A percentile compares a stretch with the other conserved stretches of the same genome.
These are phyloP conservation scores for Sebastes itinus DNA, from an alignment of 2,797 vertebrate genomes.

Conservation along the genomic window DNA sequence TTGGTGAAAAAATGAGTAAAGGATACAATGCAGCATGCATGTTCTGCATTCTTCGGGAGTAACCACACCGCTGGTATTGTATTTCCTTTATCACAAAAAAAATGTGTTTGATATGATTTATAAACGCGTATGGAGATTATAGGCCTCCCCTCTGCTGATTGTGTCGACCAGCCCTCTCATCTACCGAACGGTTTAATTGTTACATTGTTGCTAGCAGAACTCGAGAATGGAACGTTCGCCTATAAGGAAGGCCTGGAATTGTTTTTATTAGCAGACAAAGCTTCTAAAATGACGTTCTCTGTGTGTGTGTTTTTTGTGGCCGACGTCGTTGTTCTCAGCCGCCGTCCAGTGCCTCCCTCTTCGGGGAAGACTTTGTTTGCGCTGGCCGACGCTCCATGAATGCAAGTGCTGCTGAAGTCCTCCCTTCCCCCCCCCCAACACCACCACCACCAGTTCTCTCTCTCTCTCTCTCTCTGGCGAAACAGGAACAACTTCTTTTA, in stretches of 20 bases:
- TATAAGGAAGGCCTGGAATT: slow-evolving; percentile 38
- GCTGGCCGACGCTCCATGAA: slow-evolving; percentile 84
- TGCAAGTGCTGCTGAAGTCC: slow-evolving; percentile 79
- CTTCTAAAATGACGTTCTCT: not conserved
- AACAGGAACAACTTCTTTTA: slow-evolving; percentile 87
- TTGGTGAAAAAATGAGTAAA: slow-evolving; percentile 80
- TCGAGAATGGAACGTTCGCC: slow-evolving; percentile 65
- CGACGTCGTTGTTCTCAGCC: slow-evolving; percentile 71
- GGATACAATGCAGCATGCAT: slow-evolving; percentile 81
- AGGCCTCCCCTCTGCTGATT: slow-evolving; percentile 75
- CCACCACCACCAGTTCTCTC: slow-evolving; percentile 42
- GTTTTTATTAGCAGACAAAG: slow-evolving; percentile 52
- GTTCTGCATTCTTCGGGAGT: slow-evolving; percentile 77
- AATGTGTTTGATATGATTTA: slow-evolving; percentile 65
- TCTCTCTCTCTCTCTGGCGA: slow-evolving; percentile 63
- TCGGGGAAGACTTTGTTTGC: slow-evolving; percentile 85
- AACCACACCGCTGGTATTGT: slow-evolving; percentile 75
- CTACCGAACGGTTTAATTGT: slow-evolving; percentile 78
- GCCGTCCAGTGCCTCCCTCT: slow-evolving; percentile 81
- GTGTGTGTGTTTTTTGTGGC: slow-evolving; percentile 41
- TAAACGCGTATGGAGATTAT: slow-evolving; percentile 64
- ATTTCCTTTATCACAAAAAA: slow-evolving; percentile 54
- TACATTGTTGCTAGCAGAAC: slow-evolving; percentile 80
- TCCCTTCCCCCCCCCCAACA: slow-evolving; percentile 72
- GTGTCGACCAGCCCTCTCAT: slow-evolving; percentile 76